Evolutionary conservation across 2,888 invertebrate genomes (phyloP).

Genomic region (Scaptomyza parva): DNA sequence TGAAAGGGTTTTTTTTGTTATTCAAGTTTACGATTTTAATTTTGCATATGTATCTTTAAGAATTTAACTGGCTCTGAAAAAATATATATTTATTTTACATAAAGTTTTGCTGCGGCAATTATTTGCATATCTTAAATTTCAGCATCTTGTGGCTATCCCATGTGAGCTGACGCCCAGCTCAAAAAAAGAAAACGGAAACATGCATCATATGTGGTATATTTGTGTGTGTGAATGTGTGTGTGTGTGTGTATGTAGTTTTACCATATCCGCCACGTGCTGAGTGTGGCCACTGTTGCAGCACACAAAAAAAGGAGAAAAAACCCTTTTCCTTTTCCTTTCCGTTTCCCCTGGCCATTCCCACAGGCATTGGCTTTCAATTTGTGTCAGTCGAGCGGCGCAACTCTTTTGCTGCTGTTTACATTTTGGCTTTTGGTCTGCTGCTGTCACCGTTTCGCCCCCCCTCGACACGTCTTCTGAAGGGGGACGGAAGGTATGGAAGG

Average conservation of each 20-base stretch:
- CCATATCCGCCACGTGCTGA: constrained; percentile 26
- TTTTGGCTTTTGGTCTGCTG: constrained; percentile 43
- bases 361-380: constrained; percentile 52
- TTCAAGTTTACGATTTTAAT: neutral
- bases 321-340: neutral
- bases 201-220: constrained; percentile 6
- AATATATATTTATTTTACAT: neutral
- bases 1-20: too few species aligned
- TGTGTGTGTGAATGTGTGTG: neutral
- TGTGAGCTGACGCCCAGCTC: constrained; percentile 19
- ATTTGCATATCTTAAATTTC: constrained; percentile 19
- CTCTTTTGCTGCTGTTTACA: constrained; percentile 44
- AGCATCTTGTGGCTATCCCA: constrained; percentile 1
- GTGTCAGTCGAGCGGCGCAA: constrained; percentile 35
- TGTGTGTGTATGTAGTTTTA: neutral
- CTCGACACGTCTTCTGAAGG: neutral
- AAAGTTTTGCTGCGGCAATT: neutral
- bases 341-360: neutral
- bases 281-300: constrained; percentile 30
- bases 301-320: neutral
- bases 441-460: neutral
- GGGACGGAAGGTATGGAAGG: neutral
- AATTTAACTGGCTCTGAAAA: neutral
- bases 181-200: constrained; percentile 4
- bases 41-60: neutral